These are phyloP conservation scores for Typhlichthys eigenmanni DNA, from an alignment of 2,797 vertebrate genomes.

Conservation along the genomic window DNA sequence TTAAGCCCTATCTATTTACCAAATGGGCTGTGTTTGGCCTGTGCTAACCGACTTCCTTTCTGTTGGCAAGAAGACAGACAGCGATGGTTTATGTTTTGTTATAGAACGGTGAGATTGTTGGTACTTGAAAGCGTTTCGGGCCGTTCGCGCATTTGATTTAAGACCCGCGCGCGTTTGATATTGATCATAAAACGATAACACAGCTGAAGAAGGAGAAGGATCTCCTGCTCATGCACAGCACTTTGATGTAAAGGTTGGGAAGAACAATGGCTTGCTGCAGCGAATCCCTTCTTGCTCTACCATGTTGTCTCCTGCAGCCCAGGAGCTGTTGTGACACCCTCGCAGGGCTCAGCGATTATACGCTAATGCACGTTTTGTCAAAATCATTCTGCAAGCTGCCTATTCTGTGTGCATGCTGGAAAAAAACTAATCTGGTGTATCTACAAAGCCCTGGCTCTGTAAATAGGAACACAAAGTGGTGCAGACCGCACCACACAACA, in stretches of 20 bases:
- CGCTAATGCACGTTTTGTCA: no score
- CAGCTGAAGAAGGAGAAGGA: constrained; percentile 70
- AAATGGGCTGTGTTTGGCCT: constrained; percentile 66
- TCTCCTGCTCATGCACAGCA: constrained; percentile 60
- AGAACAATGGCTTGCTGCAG: constrained; percentile 65
- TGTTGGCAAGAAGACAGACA: constrained; percentile 69
- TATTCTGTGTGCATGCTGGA: no score
- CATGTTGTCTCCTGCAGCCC: constrained; percentile 16
- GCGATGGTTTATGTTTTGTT: constrained; percentile 66
- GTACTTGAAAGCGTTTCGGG: constrained; percentile 69
- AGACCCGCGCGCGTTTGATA: constrained; percentile 69
- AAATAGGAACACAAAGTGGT: no score
- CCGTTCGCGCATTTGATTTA: constrained; percentile 65
- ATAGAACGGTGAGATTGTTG: constrained; percentile 62
- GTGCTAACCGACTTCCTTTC: constrained; percentile 69
- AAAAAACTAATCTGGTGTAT: no score
- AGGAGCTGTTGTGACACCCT: no score
- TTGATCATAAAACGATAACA: constrained; percentile 74
- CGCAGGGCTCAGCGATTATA: no score
- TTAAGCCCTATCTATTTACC: constrained; percentile 34
- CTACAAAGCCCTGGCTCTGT: no score
- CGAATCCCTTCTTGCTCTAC: constrained; percentile 39
- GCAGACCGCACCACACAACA: no score
- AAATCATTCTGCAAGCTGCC: no score
- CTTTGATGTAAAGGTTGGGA: constrained; percentile 74